phyloP scores from a whole-genome alignment of 2,113 vertebrate species.

The Trogon surrucura region DNA sequence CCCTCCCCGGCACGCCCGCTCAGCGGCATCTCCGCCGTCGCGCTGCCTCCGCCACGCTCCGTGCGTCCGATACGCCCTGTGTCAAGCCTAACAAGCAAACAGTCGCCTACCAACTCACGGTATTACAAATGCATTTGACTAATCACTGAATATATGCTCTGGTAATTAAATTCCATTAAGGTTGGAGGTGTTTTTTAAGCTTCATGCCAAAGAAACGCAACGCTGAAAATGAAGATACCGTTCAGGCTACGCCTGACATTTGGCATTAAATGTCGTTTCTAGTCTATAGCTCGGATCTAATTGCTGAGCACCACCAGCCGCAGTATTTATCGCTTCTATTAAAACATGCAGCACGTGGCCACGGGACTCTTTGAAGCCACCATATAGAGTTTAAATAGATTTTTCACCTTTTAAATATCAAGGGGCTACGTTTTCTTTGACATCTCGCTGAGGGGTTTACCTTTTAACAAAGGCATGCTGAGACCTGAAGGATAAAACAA shows the following conservation, averaged over 20 bases:
- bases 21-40: constrained; percentile 50
- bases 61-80: constrained; percentile 45
- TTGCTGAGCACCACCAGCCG: constrained; percentile 70
- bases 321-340: constrained; percentile 69
- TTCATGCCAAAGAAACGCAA: constrained; percentile 33
- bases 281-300: constrained; percentile 71
- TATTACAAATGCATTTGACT: constrained; percentile 67
- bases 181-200: not conserved
- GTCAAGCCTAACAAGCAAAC: constrained; percentile 59
- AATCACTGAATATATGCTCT: constrained; percentile 62
- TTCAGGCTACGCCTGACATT: constrained; percentile 52
- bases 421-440: constrained; percentile 48
- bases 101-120: constrained; percentile 61
- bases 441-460: constrained; percentile 62
- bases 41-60: not conserved
- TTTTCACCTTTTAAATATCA: constrained; percentile 79
- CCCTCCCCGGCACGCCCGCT: not conserved
- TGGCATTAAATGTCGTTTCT: constrained; percentile 78
- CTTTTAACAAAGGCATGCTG: constrained; percentile 64
- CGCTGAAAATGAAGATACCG: not conserved
- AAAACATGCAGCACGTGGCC: constrained; percentile 61
- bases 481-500: constrained; percentile 61
- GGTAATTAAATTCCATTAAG: constrained; percentile 75
- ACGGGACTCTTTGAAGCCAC: constrained; percentile 44
- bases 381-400: constrained; percentile 70